These are phyloP conservation scores for Stramonita haemastoma DNA, from an alignment of 2,888 invertebrate genomes.

Conservation along the genomic window DNA sequence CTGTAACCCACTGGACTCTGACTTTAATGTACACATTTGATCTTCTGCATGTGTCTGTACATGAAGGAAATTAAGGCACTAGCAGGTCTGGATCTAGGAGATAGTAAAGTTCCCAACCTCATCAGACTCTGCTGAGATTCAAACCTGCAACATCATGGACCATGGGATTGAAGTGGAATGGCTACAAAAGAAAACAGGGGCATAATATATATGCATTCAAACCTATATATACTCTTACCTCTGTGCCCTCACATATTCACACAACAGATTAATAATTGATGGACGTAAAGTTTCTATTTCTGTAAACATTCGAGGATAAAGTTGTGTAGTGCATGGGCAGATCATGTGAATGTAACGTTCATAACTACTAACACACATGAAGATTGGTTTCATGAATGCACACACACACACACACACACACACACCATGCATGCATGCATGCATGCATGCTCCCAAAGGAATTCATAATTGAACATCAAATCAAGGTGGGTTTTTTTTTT, in stretches of 20 bases:
- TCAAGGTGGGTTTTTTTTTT: no score
- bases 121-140: no score
- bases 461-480: background rate
- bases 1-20: no score
- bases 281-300: background rate
- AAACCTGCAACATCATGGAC: no score
- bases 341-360: background rate
- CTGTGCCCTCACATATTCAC: background rate
- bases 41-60: no score
- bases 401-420: slow-evolving; percentile 30
- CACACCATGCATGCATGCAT: slow-evolving; percentile 8
- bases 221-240: background rate
- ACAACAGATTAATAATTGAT: background rate
- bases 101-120: no score
- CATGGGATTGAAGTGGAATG: no score
- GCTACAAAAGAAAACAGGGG: no score
- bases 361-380: background rate
- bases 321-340: background rate
- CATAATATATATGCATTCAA: no score
- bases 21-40: no score
- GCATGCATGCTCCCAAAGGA: background rate
- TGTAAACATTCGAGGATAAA: background rate
- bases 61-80: no score
- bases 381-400: background rate
- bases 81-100: no score